Conservation (phyloP, 1,140 invertebrate species). For the Holcopasites calliopsidis region DNA sequence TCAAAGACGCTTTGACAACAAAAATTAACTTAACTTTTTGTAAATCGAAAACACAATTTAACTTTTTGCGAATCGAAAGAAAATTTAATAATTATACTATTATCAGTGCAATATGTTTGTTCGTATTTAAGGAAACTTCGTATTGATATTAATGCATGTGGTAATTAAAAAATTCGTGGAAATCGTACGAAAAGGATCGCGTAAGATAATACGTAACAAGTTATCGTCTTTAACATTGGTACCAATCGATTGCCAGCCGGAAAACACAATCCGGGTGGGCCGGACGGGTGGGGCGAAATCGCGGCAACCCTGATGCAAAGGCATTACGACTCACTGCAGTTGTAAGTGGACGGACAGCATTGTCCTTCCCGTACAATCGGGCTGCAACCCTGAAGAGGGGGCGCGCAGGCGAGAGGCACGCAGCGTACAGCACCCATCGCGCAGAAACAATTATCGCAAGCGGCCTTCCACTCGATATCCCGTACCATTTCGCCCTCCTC, state of each 20-base stretch:
- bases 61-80: too few species aligned
- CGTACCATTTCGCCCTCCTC: slow-evolving; percentile 88
- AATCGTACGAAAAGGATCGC: too few species aligned
- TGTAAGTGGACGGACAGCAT: slow-evolving; percentile 91
- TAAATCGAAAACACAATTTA: too few species aligned
- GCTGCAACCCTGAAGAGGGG: slow-evolving; percentile 86
- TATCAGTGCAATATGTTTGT: too few species aligned
- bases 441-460: slow-evolving; percentile 91
- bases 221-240: too few species aligned
- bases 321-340: slow-evolving; percentile 83
- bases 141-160: too few species aligned
- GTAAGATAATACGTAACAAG: too few species aligned
- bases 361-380: slow-evolving; percentile 88
- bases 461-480: slow-evolving; percentile 79
- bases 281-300: slow-evolving; percentile 16
- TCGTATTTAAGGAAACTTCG: too few species aligned
- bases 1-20: too few species aligned
- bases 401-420: slow-evolving; percentile 87
- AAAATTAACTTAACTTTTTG: too few species aligned
- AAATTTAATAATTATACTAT: too few species aligned
- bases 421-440: slow-evolving; percentile 87
- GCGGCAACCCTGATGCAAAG: slow-evolving; percentile 31
- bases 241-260: neutral
- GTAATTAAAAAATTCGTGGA: too few species aligned
- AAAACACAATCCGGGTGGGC: slow-evolving; percentile 42